Conservation (phyloP, 2,113 vertebrate genomes). For the Castor canadensis region DNA sequence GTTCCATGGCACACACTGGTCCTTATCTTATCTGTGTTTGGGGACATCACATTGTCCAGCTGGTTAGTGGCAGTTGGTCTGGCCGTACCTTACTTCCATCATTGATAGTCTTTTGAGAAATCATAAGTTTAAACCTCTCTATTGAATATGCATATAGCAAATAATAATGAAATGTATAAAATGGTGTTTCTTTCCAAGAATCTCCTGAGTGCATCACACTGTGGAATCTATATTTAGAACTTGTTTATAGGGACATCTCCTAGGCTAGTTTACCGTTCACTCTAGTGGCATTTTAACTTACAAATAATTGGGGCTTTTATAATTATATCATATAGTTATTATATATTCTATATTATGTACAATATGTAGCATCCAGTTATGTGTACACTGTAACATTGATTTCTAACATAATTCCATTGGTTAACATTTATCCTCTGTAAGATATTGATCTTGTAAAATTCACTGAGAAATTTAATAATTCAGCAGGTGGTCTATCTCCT, state of each 20-base stretch:
- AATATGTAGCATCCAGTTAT: not conserved
- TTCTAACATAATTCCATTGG: not conserved
- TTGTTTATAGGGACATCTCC: not conserved
- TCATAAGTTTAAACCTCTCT: not conserved
- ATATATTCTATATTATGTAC: not conserved
- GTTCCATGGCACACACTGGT: accelerated
- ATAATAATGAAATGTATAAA: conserved; percentile 39
- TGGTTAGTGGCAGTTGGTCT: not conserved
- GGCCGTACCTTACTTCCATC: not conserved
- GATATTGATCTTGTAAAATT: not conserved
- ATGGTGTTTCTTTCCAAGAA: conserved; percentile 38
- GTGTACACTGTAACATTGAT: not conserved
- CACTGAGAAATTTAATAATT: not conserved
- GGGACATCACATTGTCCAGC: not conserved
- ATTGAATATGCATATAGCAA: conserved; percentile 52
- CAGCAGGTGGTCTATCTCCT: not conserved
- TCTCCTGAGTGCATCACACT: not conserved
- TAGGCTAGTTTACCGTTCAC: not conserved
- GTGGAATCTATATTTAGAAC: conserved; percentile 35
- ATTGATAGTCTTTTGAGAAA: not conserved
- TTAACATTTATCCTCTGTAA: not conserved
- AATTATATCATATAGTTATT: not conserved
- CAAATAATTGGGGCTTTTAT: not conserved
- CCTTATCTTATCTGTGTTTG: not conserved
- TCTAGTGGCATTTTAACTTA: not conserved